Evolutionary conservation across 2,113 vertebrate species (phyloP).

Genomic region (Melanocharis versteri): DNA sequence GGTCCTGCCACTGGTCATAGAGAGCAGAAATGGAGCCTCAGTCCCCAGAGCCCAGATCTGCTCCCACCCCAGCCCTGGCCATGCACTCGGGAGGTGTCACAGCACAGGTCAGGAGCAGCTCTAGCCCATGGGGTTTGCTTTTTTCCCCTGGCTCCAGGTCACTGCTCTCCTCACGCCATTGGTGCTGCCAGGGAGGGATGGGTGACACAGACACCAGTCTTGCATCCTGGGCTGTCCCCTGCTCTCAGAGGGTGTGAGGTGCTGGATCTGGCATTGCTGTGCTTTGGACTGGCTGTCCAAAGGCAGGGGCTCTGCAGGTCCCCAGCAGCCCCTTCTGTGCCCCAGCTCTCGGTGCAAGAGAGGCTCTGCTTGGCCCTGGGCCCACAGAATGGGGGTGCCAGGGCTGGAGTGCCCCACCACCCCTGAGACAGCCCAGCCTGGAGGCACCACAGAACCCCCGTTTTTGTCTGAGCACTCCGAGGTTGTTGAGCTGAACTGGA

Average conservation of each 20-base stretch:
- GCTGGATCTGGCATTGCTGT: background rate
- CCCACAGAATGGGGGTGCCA: background rate
- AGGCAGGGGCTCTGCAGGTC: background rate
- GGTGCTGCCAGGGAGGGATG: background rate
- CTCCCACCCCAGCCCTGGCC: background rate
- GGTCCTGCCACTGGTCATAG: background rate
- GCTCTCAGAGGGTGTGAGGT: background rate
- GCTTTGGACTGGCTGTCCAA: background rate
- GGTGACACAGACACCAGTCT: background rate
- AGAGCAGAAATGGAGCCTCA: background rate
- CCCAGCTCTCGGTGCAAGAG: background rate
- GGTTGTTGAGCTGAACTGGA: background rate
- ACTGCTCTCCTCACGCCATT: background rate
- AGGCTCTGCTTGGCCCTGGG: background rate
- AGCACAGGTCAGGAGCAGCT: background rate
- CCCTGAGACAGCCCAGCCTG: background rate
- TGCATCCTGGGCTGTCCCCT: background rate
- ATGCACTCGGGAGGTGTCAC: background rate
- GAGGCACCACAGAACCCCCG: background rate
- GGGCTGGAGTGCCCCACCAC: background rate
- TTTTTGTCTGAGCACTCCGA: fast-evolving
- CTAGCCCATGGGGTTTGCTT: background rate
- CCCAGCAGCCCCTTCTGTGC: background rate
- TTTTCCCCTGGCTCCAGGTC: background rate
- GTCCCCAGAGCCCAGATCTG: background rate